These are phyloP conservation scores for Argyrosomus japonicus DNA, from an alignment of 2,113 vertebrate genomes.

Conservation along the genomic window DNA sequence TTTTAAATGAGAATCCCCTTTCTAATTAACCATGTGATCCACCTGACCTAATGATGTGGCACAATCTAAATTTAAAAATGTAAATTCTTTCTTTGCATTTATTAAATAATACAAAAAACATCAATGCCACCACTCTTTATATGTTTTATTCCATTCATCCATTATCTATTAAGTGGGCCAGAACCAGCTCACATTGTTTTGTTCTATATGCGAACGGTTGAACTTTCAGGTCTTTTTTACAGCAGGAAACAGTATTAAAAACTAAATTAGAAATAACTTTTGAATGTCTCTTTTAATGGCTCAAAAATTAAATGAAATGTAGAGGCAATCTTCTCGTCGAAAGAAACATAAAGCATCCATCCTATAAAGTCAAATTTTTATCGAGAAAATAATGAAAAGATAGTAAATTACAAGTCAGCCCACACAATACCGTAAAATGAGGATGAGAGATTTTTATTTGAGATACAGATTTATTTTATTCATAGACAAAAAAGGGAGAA, in stretches of 20 bases:
- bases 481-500: neutral
- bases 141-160: neutral
- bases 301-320: slow-evolving; percentile 14
- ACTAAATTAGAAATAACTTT: slow-evolving; percentile 23
- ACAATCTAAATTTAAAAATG: too few species aligned
- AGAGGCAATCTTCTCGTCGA: neutral
- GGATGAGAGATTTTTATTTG: slow-evolving; percentile 32
- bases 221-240: slow-evolving; percentile 3
- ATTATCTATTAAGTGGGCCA: neutral
- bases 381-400: slow-evolving; percentile 39
- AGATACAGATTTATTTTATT: slow-evolving; percentile 37
- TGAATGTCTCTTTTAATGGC: slow-evolving; percentile 19
- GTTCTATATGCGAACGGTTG: neutral
- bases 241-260: slow-evolving; percentile 9
- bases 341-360: slow-evolving; percentile 26
- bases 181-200: neutral
- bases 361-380: slow-evolving; percentile 26
- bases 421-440: slow-evolving; percentile 17
- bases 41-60: neutral
- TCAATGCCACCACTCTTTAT: too few species aligned
- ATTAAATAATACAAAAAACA: too few species aligned
- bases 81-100: too few species aligned
- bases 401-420: neutral
- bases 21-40: neutral
- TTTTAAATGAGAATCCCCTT: too few species aligned